Evolutionary conservation across 2,113 vertebrate genomes (phyloP), one percentile per base, ranked within the genome.

Genomic region (Strigops habroptila): DNA sequence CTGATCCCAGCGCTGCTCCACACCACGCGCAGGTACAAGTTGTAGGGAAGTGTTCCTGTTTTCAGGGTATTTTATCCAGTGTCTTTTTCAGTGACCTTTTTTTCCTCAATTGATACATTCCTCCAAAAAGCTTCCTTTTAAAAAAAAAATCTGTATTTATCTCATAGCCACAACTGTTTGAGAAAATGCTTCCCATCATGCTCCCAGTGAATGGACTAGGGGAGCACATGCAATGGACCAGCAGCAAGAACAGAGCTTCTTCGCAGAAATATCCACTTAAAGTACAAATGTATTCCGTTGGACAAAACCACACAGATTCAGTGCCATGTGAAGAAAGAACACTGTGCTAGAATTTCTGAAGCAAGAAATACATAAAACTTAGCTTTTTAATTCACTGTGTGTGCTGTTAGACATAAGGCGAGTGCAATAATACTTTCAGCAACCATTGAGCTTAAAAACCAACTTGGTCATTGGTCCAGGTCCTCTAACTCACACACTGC

Each of bases 1-100:
- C 17, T 10, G 27, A 31, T 13, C 59, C 22, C 31, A 9, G 69
- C 4, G 35, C 51, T 75, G 60, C 60, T 67, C 19, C 13, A 19
- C 33, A 18, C 14, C 27, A 7, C 3, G 0, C 2, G 16, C 1
- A 0, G 12, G 21, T 22, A 6, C 1, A 46, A 12, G 27, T 6
- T 12, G 3, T 28, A 33, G 18, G 33, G 33, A 46, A 63, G 1
- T 0, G 5, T n/a, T 53, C 57, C n/a, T 19, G 3, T 16, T 44
- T 39, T 23, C 39, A 16, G 23, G 39, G 12, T 55, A 24, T 33
- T 63, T 46, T 30, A 53, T 35, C 25, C 35, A 59, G 31, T 4
- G 8, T 10, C 31, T 31, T 67, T 74, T 41, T 33, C 3, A 37
- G 31, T 4, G 7, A n/a, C 7, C 7, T 7, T 33, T 78, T 75